These are phyloP conservation scores for Otolemur crassicaudatus DNA, from an alignment of 2,797 vertebrate species.

Conservation along the genomic window DNA sequence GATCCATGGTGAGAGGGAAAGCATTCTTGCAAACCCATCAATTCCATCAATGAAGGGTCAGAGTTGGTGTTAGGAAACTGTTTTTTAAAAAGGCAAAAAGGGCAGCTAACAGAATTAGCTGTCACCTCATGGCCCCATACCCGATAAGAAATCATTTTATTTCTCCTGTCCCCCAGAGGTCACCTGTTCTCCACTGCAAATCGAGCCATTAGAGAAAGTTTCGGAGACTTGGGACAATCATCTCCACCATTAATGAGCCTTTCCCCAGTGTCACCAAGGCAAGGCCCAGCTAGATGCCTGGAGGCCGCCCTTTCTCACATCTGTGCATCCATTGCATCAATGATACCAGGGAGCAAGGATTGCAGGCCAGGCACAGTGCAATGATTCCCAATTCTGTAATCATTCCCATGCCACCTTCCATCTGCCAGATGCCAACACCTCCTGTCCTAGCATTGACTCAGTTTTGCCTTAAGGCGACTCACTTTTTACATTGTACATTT, in stretches of 20 bases:
- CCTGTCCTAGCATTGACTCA: too few relatives aligned
- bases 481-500: not conserved
- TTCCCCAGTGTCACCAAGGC: not conserved
- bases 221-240: not conserved
- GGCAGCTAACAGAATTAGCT: conserved; percentile 66
- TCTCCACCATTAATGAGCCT: not conserved
- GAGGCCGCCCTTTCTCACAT: not conserved
- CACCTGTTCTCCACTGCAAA: conserved; percentile 25
- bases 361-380: fast-evolving
- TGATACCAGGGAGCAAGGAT: fast-evolving
- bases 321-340: fast-evolving
- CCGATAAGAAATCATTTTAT: conserved; percentile 70
- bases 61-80: conserved; percentile 1
- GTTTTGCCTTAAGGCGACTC: not conserved
- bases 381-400: not conserved
- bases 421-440: not conserved
- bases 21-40: not conserved
- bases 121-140: not conserved
- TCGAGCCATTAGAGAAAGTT: conserved; percentile 4
- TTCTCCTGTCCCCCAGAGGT: conserved; percentile 57
- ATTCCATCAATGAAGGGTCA: conserved; percentile 50
- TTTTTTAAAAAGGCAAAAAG: conserved; percentile 68
- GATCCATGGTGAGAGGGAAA: not conserved
- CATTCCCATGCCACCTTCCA: not conserved
- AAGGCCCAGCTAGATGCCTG: fast-evolving